phyloP scores from a whole-genome alignment of 2,797 vertebrate species.

The Pseudotriccus pelzelni region DNA sequence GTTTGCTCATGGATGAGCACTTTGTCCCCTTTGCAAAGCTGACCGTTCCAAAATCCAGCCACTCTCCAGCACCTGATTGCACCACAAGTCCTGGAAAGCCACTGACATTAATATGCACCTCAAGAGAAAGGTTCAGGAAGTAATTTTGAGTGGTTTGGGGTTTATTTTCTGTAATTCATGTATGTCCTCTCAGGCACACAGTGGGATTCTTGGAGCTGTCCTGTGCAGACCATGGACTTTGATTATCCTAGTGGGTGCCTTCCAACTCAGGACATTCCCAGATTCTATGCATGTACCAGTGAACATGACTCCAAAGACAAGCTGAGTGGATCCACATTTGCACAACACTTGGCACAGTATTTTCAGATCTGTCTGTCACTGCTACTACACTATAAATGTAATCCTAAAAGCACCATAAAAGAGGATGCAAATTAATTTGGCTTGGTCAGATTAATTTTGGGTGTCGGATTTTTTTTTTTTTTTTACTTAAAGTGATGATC shows the following conservation, averaged over 20 bases:
- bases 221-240: background rate
- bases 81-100: background rate
- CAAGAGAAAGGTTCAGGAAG: background rate
- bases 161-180: background rate
- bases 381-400: background rate
- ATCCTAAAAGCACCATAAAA: background rate
- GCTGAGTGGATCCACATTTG: background rate
- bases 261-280: background rate
- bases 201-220: background rate
- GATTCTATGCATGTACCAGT: background rate
- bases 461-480: background rate
- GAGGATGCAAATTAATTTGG: background rate
- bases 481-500: background rate
- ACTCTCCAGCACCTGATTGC: background rate
- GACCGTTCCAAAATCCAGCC: background rate
- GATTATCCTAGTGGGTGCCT: background rate
- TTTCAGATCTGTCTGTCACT: background rate
- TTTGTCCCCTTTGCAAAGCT: slow-evolving; percentile 7
- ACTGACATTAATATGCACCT: background rate
- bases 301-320: background rate
- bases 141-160: background rate
- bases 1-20: slow-evolving; percentile 17
- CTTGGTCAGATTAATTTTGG: background rate
- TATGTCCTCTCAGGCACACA: background rate
- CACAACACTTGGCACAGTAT: background rate